Conservation (phyloP, 2,113 vertebrate species). For the Oreochromis aureus region DNA sequence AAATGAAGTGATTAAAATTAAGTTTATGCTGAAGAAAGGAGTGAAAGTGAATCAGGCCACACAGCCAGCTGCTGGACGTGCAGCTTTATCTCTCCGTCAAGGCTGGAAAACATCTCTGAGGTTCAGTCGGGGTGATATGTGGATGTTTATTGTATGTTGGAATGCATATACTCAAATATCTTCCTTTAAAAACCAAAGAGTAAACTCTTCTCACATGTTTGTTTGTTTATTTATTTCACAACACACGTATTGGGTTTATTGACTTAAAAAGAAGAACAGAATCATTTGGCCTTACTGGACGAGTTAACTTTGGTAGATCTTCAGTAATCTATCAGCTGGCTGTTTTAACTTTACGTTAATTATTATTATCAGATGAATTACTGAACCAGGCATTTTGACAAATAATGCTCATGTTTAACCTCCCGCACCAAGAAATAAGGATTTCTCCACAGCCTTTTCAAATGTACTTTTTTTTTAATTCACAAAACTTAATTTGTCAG, state of each 20-base stretch:
- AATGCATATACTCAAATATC: not conserved
- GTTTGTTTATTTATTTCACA: not conserved
- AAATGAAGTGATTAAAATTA: slow-evolving; percentile 71
- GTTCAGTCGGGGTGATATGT: not conserved
- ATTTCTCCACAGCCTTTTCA: not conserved
- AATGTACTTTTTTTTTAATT: not conserved
- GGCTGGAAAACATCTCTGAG: not conserved
- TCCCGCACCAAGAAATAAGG: not conserved
- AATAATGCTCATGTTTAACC: not conserved
- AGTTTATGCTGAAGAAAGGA: slow-evolving; percentile 32
- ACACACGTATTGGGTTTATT: not conserved
- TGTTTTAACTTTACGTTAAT: not conserved
- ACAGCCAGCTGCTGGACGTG: not conserved
- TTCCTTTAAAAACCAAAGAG: not conserved
- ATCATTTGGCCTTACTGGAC: not conserved
- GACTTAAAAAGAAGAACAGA: not conserved
- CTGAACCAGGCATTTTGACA: not conserved
- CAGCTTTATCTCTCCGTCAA: slow-evolving; percentile 17
- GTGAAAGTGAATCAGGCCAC: slow-evolving; percentile 6
- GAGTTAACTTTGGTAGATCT: not conserved
- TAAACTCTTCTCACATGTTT: not conserved
- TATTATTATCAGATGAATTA: not conserved
- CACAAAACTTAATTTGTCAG: not conserved
- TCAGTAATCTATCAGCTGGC: not conserved
- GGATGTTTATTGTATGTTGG: not conserved